These are phyloP conservation scores for Agrilus mali DNA, from an alignment of 2,888 invertebrate species.

Conservation along the genomic window DNA sequence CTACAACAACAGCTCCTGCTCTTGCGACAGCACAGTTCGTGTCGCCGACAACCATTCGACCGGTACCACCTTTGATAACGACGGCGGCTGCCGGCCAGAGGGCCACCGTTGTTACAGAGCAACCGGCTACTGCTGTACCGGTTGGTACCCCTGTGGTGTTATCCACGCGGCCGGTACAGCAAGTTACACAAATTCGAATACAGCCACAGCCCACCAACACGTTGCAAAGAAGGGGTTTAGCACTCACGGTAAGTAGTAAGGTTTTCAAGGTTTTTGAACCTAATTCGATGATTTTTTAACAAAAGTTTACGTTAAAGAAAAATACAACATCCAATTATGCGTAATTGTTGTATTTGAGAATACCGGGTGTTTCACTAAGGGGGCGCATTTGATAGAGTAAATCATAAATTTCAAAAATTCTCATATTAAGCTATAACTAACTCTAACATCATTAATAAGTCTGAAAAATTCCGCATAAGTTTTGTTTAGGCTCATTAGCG, in stretches of 20 bases:
- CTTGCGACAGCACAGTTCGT: conserved; percentile 18
- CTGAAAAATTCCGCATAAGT: no score
- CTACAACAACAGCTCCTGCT: conserved; percentile 14
- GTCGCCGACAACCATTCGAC: conserved; percentile 22
- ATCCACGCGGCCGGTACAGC: conserved; percentile 33
- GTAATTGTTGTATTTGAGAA: no score
- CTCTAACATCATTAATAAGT: no score
- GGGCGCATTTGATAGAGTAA: no score
- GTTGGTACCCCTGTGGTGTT: conserved; percentile 42
- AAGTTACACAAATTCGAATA: conserved; percentile 41
- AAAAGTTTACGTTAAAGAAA: no score
- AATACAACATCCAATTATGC: no score
- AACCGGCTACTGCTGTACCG: conserved; percentile 17
- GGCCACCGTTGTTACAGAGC: conserved; percentile 25
- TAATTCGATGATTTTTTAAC: no score
- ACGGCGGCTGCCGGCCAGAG: conserved; percentile 24
- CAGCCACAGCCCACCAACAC: conserved; percentile 41
- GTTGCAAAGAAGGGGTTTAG: conserved; percentile 49
- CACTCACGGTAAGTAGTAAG: conserved; percentile 46
- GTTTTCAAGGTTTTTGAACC: no score
- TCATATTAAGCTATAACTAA: no score
- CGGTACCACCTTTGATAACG: conserved; percentile 28
- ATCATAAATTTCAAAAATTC: no score
- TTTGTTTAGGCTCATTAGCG: no score
- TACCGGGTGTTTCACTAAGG: no score